Base-by-base conservation (phyloP, 1,140 invertebrate genomes). In the Ceratina calcarata region DNA sequence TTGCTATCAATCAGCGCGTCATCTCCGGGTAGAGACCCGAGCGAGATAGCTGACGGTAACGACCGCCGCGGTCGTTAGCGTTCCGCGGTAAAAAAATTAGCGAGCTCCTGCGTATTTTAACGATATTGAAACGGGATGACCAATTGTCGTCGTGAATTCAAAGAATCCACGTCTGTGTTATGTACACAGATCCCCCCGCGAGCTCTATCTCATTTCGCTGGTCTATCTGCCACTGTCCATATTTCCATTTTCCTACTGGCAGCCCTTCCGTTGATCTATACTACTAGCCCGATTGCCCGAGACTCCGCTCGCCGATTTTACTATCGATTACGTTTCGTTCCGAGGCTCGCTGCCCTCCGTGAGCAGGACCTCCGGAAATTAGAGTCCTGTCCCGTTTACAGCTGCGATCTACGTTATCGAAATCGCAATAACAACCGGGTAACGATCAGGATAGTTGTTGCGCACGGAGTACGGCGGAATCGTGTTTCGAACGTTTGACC, bases 151-250 rank as follows among this genome's bases (percentile, higher is more conserved):
- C 37, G 37, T n/a, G n/a, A n/a, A n/a, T n/a, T n/a, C n/a, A n/a
- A n/a, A 45, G 10, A 10, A 45, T 45, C 10, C 10, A 37, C 32
- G 6, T 3, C 32, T 2, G 60, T 55, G 45, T 64, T 73, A 79
- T 69, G 61, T 22, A 62, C 69, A n/a, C 37, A 45, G 37, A 55
- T 72, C 69, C 75, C 61, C 77, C 77, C 60, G 58, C 53, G 1
- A 15, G 12, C 32, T 58, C n/a, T 20, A 27, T 73, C 70, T 73
- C 69, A 3, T 65, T 79, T 58, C 61, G 22, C 45, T 22, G n/a
- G 10, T 51, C 60, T 49, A 49, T 66, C 70, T n/a, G 24, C 27
- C 12, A 1, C 32, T 45, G 0, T n/a, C 20, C 37, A 22, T 37
- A 57, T 60, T 18, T 45, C 37, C 55, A 15, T 76, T 55, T 67